Evolutionary conservation across 2,888 invertebrate genomes (phyloP).

Genomic region (Anthrax anthrax): DNA sequence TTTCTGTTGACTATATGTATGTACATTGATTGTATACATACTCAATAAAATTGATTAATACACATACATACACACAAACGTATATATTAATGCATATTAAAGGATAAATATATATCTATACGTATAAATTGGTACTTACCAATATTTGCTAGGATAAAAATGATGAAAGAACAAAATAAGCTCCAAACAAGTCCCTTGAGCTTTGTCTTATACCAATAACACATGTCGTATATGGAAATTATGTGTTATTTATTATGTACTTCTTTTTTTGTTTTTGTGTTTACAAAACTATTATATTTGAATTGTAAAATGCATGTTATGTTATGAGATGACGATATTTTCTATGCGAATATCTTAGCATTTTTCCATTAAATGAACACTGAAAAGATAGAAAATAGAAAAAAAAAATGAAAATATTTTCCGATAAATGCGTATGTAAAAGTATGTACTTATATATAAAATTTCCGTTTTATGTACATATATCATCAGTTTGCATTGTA

Average conservation of each 20-base stretch:
- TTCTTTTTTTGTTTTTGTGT: too few species aligned
- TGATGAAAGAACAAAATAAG: slow-evolving; percentile 32
- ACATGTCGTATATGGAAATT: slow-evolving; percentile 3
- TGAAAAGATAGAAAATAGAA: slow-evolving; percentile 2
- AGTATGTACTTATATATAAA: too few species aligned
- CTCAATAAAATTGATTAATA: too few species aligned
- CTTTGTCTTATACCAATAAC: slow-evolving; percentile 5
- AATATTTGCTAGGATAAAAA: slow-evolving; percentile 28
- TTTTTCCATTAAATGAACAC: slow-evolving; percentile 1
- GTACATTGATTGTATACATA: too few species aligned
- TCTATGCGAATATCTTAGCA: slow-evolving; percentile 4
- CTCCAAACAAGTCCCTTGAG: slow-evolving; percentile 27
- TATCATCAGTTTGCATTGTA: too few species aligned
- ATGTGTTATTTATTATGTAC: slow-evolving; percentile 1
- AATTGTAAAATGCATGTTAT: neutral
- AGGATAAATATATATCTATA: too few species aligned
- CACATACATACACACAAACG: too few species aligned
- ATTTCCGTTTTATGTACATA: too few species aligned
- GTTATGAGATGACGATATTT: slow-evolving; percentile 6
- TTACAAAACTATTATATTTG: neutral
- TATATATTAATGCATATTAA: too few species aligned
- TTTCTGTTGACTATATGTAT: too few species aligned
- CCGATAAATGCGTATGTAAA: too few species aligned
- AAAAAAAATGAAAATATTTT: neutral
- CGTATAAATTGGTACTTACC: slow-evolving; percentile 21